Conservation (phyloP, 2,888 invertebrate genomes). For the Xanthorhoe spadicearia region DNA sequence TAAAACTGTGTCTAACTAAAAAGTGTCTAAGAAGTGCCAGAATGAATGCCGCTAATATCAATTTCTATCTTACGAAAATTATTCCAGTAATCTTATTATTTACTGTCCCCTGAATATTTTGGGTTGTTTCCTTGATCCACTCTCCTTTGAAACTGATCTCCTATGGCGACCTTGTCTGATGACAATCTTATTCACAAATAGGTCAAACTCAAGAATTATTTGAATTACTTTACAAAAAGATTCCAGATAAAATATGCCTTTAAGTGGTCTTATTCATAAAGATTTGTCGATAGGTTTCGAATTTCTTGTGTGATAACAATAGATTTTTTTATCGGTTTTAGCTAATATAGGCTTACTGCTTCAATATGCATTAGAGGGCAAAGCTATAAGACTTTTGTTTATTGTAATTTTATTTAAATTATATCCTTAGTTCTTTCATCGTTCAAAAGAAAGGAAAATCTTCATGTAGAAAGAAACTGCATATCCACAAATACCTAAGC, state of each 20-base stretch:
- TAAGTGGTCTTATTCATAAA: not conserved
- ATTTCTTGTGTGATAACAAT: no score
- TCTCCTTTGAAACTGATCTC: constrained; percentile 2
- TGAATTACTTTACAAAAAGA: not conserved
- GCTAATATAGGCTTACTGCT: no score
- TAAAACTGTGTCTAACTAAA: no score
- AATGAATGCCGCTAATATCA: not conserved
- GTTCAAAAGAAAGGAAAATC: no score
- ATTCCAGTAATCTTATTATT: constrained; percentile 31
- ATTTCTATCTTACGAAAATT: constrained; percentile 15
- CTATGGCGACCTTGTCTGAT: not conserved
- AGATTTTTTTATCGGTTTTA: no score
- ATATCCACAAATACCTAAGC: no score
- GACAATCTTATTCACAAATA: not conserved
- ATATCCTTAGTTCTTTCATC: no score
- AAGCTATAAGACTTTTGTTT: no score
- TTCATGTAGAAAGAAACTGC: no score
- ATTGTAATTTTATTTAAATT: no score
- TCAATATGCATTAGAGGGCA: no score
- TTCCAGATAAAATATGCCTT: not conserved
- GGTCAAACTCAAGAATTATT: not conserved
- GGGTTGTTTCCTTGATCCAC: constrained; percentile 10
- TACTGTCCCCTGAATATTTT: constrained; percentile 20
- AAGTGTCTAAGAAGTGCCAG: constrained; percentile 2
- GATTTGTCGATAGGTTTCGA: no score